These are phyloP conservation scores for Furcula furcula DNA, from an alignment of 2,888 invertebrate species.

Conservation along the genomic window DNA sequence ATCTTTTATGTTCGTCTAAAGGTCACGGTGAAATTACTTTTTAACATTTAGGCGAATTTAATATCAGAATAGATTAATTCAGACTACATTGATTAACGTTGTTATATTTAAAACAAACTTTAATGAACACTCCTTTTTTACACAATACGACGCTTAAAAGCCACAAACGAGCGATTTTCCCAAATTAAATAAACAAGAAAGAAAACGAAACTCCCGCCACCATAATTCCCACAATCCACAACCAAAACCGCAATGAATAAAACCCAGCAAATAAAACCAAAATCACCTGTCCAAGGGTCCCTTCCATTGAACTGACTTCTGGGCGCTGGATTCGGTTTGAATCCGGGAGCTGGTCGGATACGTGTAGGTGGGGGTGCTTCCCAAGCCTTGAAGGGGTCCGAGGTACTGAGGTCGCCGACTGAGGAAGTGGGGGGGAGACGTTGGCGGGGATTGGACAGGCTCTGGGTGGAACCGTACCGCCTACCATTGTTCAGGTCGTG, in stretches of 20 bases:
- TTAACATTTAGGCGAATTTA: too few relatives aligned
- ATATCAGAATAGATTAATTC: too few relatives aligned
- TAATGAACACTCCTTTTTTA: too few relatives aligned
- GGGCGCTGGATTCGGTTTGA: conserved; percentile 66
- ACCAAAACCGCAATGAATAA: conserved; percentile 48
- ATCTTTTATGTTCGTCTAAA: too few relatives aligned
- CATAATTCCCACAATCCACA: conserved; percentile 43
- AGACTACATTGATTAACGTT: too few relatives aligned
- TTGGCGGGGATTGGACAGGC: conserved; percentile 63
- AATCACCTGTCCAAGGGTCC: conserved; percentile 84
- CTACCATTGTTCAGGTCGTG: conserved; percentile 87
- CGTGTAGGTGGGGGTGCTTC: conserved; percentile 43
- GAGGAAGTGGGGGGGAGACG: conserved; percentile 61
- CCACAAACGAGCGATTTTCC: conserved; percentile 2
- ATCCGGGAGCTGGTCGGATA: conserved; percentile 43
- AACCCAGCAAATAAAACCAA: conserved; percentile 74
- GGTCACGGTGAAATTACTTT: too few relatives aligned
- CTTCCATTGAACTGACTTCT: conserved; percentile 71
- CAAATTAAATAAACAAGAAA: conserved; percentile 3
- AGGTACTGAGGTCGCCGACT: conserved; percentile 61
- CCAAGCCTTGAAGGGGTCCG: conserved; percentile 69
- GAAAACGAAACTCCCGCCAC: conserved; percentile 18
- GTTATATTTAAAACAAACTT: too few relatives aligned
- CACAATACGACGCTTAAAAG: too few relatives aligned
- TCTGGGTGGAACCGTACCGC: conserved; percentile 79